These are phyloP conservation scores for Papilio xuthus DNA, from an alignment of 1,140 invertebrate genomes.

Conservation along the genomic window DNA sequence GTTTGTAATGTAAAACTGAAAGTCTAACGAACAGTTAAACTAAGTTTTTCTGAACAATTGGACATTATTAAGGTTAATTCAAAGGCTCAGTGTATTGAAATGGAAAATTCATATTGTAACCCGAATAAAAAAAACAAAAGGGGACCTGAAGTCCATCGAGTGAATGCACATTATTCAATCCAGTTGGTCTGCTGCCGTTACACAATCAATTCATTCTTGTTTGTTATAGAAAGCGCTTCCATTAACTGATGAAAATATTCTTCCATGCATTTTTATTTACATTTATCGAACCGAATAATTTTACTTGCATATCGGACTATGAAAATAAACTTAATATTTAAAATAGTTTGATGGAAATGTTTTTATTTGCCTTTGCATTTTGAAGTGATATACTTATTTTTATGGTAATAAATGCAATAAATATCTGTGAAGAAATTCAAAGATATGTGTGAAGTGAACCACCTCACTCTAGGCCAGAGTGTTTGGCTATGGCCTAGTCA, in stretches of 20 bases:
- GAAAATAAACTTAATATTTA: background rate
- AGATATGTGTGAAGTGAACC: background rate
- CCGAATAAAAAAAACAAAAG: background rate
- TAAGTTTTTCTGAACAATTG: background rate
- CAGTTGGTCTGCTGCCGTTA: constrained; percentile 1
- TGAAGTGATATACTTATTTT: no score
- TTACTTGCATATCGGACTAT: background rate
- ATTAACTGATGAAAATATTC: constrained; percentile 24
- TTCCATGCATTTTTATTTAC: constrained; percentile 23
- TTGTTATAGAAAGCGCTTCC: background rate
- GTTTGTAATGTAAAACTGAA: background rate
- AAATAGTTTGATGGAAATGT: background rate
- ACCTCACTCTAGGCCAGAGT: no score
- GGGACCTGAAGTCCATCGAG: background rate
- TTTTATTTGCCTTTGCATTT: constrained; percentile 12
- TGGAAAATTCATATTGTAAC: background rate
- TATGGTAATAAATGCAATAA: background rate
- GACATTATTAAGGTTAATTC: background rate
- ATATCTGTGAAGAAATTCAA: background rate
- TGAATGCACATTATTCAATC: constrained; percentile 16
- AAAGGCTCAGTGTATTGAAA: background rate
- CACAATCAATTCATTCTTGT: constrained; percentile 10
- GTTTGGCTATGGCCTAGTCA: no score
- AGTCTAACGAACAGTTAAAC: background rate
- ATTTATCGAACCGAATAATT: constrained; percentile 6